Evolutionary conservation across 2,888 invertebrate species (phyloP), one percentile per base, ranked within the genome.

Genomic region (Aradus depressus): DNA sequence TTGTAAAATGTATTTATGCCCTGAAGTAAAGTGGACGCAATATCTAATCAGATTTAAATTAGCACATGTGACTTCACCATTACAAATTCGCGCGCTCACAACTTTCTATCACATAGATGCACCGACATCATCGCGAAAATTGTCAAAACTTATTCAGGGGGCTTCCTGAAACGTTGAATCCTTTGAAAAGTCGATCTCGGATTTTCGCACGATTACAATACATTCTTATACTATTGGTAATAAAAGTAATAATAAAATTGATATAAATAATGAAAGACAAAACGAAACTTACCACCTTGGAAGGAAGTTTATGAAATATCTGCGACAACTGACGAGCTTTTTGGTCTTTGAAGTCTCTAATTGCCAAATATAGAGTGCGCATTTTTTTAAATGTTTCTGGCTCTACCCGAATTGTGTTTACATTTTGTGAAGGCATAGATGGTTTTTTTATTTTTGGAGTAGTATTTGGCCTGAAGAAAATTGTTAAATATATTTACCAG

Each of bases 221-320:
- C n/a, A n/a, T n/a, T n/a, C n/a, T n/a, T n/a, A n/a, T n/a, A n/a
- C n/a, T n/a, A n/a, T n/a, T n/a, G n/a, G n/a, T n/a, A n/a, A n/a
- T n/a, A n/a, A n/a, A n/a, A n/a, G n/a, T n/a, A n/a, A n/a, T 4
- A 25, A n/a, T 32, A 39, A 8, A 3, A 8, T 16, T 4, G 12
- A 35, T 18, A 14, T 12, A 18, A 39, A 4, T 18, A 39, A 14
- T 39, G 4, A 4, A 25, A 14, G 12, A 25, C n/a, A 2, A 3
- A n/a, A 25, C 8, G n/a, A 21, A 49, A 63, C 73, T 70, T 68
- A 79, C 82, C 64, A 70, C 76, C 74, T 90, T 92, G 41, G 87
- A 88, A 1, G 97, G 97, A 39, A 98, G 73, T 67, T 92, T 92
- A 75, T 90, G 85, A 69, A 98, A 97, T 56, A 95, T 92, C 18